Evolutionary conservation across 2,113 vertebrate species (phyloP).

Genomic region (Chionodraco myersi): DNA sequence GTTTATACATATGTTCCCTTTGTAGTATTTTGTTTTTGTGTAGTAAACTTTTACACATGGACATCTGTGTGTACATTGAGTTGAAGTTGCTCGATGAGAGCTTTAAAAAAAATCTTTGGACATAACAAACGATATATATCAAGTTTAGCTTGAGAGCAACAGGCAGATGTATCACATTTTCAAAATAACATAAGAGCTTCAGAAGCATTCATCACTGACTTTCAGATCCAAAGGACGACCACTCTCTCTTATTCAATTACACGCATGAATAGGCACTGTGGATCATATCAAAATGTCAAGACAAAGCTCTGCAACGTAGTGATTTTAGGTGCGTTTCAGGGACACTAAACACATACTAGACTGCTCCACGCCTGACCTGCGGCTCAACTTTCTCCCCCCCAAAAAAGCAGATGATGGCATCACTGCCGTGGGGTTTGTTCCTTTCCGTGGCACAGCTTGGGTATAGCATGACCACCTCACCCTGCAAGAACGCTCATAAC

Average conservation of each 20-base stretch:
- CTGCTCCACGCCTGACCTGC: slow-evolving; percentile 10
- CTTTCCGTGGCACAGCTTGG: slow-evolving; percentile 27
- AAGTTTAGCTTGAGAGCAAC: neutral
- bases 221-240: neutral
- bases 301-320: neutral
- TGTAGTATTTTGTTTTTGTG: neutral
- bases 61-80: neutral
- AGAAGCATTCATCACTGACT: neutral
- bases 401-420: slow-evolving; percentile 43
- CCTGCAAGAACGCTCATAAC: slow-evolving; percentile 37
- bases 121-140: slow-evolving; percentile 6
- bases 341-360: neutral
- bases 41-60: slow-evolving; percentile 43
- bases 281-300: slow-evolving; percentile 32
- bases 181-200: neutral
- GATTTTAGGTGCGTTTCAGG: slow-evolving; percentile 13
- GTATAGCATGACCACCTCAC: slow-evolving; percentile 67
- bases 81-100: slow-evolving; percentile 6
- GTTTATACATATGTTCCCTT: slow-evolving; percentile 24
- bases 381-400: neutral
- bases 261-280: slow-evolving; percentile 12
- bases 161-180: slow-evolving; percentile 6
- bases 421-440: slow-evolving; percentile 33
- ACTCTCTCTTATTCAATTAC: slow-evolving; percentile 23
- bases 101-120: slow-evolving; percentile 13